These are phyloP conservation scores for Keiferia lycopersicella DNA, from an alignment of 2,888 invertebrate species.

Conservation along the genomic window DNA sequence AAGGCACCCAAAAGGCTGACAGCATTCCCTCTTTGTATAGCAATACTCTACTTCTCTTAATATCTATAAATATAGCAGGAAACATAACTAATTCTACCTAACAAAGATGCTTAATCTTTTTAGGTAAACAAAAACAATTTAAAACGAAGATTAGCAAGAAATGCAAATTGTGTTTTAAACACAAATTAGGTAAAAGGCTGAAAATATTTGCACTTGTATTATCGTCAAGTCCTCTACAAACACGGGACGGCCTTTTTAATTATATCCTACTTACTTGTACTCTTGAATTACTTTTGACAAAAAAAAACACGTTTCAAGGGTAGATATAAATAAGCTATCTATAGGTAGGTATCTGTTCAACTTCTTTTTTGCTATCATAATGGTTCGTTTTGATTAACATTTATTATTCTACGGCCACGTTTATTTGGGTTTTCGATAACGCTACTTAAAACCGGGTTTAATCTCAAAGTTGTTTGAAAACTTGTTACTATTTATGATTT, in stretches of 20 bases:
- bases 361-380: too few species aligned
- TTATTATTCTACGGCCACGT: too few species aligned
- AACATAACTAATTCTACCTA: too few species aligned
- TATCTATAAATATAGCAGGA: too few species aligned
- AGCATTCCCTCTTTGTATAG: too few species aligned
- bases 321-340: constrained; percentile 2
- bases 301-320: constrained; percentile 41
- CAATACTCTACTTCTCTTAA: too few species aligned
- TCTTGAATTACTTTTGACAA: constrained; percentile 49
- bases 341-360: too few species aligned
- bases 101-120: not conserved
- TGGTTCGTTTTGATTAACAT: too few species aligned
- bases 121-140: constrained; percentile 4
- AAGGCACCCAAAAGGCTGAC: too few species aligned
- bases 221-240: constrained; percentile 59
- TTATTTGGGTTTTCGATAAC: too few species aligned
- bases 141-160: constrained; percentile 25
- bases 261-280: constrained; percentile 48
- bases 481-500: not conserved
- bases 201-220: constrained; percentile 58
- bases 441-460: too few species aligned
- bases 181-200: constrained; percentile 44
- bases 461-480: too few species aligned
- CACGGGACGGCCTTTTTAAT: constrained; percentile 55
- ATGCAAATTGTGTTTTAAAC: constrained; percentile 36